phyloP scores from a whole-genome alignment of 2,113 vertebrate species.

The Dermatemys mawii region DNA sequence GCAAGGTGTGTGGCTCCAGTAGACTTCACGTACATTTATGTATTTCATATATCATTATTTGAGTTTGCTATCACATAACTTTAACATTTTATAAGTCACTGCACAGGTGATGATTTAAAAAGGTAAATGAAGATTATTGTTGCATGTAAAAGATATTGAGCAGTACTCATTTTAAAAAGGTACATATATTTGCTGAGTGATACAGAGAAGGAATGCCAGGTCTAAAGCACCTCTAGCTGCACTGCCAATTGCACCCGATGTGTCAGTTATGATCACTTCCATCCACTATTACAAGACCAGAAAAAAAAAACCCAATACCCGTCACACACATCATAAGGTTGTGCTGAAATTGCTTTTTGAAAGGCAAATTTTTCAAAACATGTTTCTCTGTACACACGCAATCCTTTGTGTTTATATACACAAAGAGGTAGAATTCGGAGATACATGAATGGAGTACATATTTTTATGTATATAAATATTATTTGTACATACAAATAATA shows the following conservation, averaged over 20 bases:
- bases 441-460: background rate
- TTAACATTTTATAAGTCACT: background rate
- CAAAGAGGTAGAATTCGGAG: background rate
- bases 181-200: background rate
- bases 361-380: accelerated
- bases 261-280: background rate
- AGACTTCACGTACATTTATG: background rate
- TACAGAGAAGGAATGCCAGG: background rate
- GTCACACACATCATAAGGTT: background rate
- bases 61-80: background rate
- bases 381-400: background rate
- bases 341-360: background rate
- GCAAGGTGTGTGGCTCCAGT: background rate
- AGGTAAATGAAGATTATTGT: background rate
- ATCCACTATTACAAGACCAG: background rate
- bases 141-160: background rate
- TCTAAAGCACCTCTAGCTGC: background rate
- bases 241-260: background rate
- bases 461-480: background rate
- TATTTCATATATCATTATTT: background rate
- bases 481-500: background rate
- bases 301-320: background rate
- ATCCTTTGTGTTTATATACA: background rate
- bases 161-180: background rate
- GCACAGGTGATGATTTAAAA: background rate